These are phyloP conservation scores for Rotaria magnacalcarata DNA, from an alignment of 2,888 invertebrate genomes.

Conservation along the genomic window DNA sequence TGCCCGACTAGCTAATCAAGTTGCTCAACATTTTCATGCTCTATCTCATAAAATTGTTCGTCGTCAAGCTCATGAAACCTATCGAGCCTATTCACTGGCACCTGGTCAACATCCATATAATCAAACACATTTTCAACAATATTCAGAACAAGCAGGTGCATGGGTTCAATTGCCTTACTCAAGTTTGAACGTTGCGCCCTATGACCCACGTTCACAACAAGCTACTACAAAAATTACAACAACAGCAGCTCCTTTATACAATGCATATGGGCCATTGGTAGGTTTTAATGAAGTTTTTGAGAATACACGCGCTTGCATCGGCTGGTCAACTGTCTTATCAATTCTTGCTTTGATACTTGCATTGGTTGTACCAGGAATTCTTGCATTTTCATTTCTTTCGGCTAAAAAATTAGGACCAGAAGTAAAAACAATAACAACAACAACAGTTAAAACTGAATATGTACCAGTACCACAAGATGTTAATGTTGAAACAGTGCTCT, in stretches of 20 bases:
- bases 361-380: background rate
- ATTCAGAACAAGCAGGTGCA: background rate
- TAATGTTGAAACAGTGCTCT: background rate
- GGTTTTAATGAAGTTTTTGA: background rate
- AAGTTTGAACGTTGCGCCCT: background rate
- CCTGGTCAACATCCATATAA: background rate
- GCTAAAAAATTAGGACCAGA: background rate
- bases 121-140: background rate
- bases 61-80: background rate
- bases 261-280: background rate
- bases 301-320: background rate
- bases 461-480: background rate
- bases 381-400: background rate
- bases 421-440: background rate
- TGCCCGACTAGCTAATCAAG: background rate
- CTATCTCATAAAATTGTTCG: background rate
- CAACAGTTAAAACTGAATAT: background rate
- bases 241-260: background rate
- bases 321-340: background rate
- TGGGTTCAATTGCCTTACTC: background rate
- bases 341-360: background rate
- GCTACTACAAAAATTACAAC: background rate
- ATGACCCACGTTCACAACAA: background rate
- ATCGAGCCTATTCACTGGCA: background rate
- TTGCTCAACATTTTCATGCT: too few species aligned